These are phyloP conservation scores for Syngnathus scovelli DNA, from an alignment of 2,113 vertebrate genomes.

Conservation along the genomic window DNA sequence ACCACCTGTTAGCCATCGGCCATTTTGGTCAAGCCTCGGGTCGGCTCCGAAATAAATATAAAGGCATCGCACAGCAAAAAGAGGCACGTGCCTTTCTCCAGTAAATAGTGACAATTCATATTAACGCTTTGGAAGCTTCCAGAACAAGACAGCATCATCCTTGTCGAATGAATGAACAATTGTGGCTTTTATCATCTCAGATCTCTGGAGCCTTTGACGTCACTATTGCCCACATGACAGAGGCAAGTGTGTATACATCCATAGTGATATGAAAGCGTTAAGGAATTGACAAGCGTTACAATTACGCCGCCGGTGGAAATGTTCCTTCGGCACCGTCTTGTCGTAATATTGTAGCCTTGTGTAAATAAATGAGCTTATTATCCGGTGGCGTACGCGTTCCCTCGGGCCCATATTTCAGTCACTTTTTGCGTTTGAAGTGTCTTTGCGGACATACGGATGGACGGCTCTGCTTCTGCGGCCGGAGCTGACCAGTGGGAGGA, in stretches of 20 bases:
- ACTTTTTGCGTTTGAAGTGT: conserved; percentile 47
- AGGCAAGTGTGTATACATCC: conserved; percentile 9
- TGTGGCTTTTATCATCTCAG: conserved; percentile 12
- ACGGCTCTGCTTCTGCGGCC: conserved; percentile 24
- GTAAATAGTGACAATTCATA: conserved; percentile 21
- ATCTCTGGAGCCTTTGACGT: conserved; percentile 20
- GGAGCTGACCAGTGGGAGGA: conserved; percentile 46
- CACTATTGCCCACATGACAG: conserved; percentile 11
- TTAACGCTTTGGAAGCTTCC: conserved; percentile 25
- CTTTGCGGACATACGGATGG: conserved; percentile 20
- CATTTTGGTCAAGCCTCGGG: conserved; percentile 21
- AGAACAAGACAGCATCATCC: conserved; percentile 25
- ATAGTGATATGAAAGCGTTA: conserved; percentile 30
- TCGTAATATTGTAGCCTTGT: conserved; percentile 5
- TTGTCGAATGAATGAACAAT: conserved; percentile 20
- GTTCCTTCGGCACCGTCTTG: not conserved
- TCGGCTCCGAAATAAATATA: conserved; percentile 27
- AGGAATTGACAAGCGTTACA: conserved; percentile 21
- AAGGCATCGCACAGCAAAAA: conserved; percentile 22
- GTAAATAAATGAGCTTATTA: conserved; percentile 40
- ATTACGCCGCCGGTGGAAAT: conserved; percentile 10
- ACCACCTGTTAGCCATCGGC: conserved; percentile 39
- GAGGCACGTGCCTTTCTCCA: conserved; percentile 6
- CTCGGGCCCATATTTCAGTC: conserved; percentile 17
- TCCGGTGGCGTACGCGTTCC: conserved; percentile 27